Evolutionary conservation across 2,888 invertebrate species (phyloP), one percentile per base, ranked within the genome.

Genomic region (Pollenia angustigena): DNA sequence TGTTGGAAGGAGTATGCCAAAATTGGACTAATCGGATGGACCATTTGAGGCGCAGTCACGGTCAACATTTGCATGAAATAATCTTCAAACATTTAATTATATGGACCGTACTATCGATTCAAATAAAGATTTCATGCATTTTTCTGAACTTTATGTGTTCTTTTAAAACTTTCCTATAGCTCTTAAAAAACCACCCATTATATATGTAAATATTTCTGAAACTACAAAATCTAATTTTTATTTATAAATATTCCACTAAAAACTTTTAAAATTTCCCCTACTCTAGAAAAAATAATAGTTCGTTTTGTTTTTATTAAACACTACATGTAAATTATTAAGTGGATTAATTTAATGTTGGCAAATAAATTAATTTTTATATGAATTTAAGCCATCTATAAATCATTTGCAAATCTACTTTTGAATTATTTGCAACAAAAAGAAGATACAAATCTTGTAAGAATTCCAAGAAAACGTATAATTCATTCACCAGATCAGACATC

Each of bases 371-470:
- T 32, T 68, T 78, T 56, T 32, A 68, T 60, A 18, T 60, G 4
- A 50, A 40, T 50, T 69, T 42, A 79, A 69, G 56, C 58, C 58
- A 69, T 60, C 23, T 60, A 69, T 69, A 79, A 79, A 69, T 69
- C 42, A 79, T 60, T 60, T 69, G 14, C 7, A 60, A 79, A 69
- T 50, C 69, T 50, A 40, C 42, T 69, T 79, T 69, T 58, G 40
- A 69, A 42, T 16, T 42, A 42, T 54, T 44, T 46, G 14, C 64
- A 1, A n/a, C 14, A 60, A 40, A 62, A 42, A 40, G 10, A 6
- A 8, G 4, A 14, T n/a, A 18, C 18, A 62, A 60, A 16, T 18
- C 16, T 64, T 46, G 64, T 64, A 46, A 46, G 46, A 46, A 64
- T 54, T 52, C 42, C 18, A 44, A 48, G 40, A 74, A 74, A 58